Base-by-base conservation (phyloP, 1,140 invertebrate species). In the Aphaenogaster rudis region DNA sequence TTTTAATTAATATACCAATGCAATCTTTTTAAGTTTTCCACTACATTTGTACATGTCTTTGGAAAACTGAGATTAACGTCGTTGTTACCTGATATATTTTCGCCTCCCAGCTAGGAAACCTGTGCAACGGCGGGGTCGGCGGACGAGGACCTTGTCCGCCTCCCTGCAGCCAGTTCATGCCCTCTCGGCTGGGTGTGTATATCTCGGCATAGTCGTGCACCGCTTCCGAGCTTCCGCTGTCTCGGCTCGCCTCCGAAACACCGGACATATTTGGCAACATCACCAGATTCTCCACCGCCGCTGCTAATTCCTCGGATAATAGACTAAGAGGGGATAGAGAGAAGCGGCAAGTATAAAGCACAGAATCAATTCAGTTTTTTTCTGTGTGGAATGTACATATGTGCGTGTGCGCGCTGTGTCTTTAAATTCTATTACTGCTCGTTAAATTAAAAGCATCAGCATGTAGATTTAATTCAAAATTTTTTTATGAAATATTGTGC, bases 41-140 rank as follows among this genome's bases (percentile, higher is more conserved):
- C 4, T 50, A 7, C 21, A 42, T 42, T 45, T 77, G 8, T 61
- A 78, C 13, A 33, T 1, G n/a, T 64, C 1, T 79, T 48, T 11
- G 9, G 3, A 54, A 17, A 42, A 67, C 17, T 7, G 15, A 67
- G 33, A 42, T 21, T 52, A 39, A 28, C 15, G 21, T 72, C 17
- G 64, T 66, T 11, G 3, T 86, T 92, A 97, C 97, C 96, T 98
- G 97, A 94, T 99, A 99, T 91, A 99, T 99, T 95, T 98, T 97
- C n/a, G 98, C 98, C 95, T 99, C 98, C 98, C 98, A 98, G 88
- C 98, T 98, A 2, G 98, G 98, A 94, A 98, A 98, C 91, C 97
- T 96, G 93, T 99, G 98, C 59, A 99, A 93, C 0, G 98, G 98
- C 33, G 98, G 98, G 0, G 98, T 99, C 0, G 98, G 98, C 1